phyloP scores from a whole-genome alignment of 2,797 vertebrate genomes.

The Gallinago stenura region DNA sequence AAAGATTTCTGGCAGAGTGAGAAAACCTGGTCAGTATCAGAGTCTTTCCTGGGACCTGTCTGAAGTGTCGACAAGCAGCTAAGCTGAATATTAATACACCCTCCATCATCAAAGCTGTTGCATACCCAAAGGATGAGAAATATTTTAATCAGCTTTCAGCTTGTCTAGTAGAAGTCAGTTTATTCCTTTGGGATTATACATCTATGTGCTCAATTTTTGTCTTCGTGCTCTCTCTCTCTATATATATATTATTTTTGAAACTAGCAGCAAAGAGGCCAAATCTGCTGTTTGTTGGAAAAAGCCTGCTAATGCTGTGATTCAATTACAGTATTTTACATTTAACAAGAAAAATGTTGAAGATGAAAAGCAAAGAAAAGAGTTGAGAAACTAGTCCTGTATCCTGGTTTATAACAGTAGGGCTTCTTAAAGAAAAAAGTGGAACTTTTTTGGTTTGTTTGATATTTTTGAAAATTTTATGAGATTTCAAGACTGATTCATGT shows the following conservation, averaged over 20 bases:
- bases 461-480: background rate
- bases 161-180: slow-evolving; percentile 79
- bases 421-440: background rate
- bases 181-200: slow-evolving; percentile 75
- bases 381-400: background rate
- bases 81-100: slow-evolving; percentile 83
- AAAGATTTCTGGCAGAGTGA: slow-evolving; percentile 76
- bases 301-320: slow-evolving; percentile 54
- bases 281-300: slow-evolving; percentile 45
- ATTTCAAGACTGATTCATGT: background rate
- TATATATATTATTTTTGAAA: slow-evolving; percentile 52
- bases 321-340: slow-evolving; percentile 48
- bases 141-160: slow-evolving; percentile 84
- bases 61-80: slow-evolving; percentile 80
- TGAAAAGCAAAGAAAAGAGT: background rate
- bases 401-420: background rate
- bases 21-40: slow-evolving; percentile 81
- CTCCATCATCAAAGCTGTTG: slow-evolving; percentile 83
- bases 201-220: slow-evolving; percentile 72
- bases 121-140: slow-evolving; percentile 84
- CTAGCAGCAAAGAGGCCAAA: slow-evolving; percentile 42
- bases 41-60: slow-evolving; percentile 78
- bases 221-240: background rate
- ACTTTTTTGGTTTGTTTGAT: background rate
- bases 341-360: slow-evolving; percentile 20